Percentiles rank a stretch among this genome's conserved stretches.
Conservation (phyloP, 2,797 vertebrate genomes). For the Nyctalus aviator region DNA sequence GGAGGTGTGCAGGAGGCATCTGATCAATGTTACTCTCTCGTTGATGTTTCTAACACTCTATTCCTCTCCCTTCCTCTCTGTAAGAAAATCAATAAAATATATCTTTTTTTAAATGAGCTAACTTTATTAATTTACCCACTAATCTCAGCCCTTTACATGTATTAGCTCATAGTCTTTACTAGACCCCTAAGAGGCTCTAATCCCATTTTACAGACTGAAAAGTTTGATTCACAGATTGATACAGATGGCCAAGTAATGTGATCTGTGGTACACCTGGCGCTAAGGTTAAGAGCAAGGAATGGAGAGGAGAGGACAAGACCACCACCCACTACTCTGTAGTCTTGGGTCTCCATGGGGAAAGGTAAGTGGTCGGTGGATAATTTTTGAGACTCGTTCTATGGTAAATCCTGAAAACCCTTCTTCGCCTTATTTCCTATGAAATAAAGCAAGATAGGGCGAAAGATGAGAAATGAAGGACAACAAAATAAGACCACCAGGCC, state of each 20-base stretch:
- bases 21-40: too few species aligned
- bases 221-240: neutral
- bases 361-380: neutral
- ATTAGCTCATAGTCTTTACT: neutral
- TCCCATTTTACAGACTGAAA: slow-evolving; percentile 20
- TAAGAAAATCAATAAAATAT: too few species aligned
- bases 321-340: neutral
- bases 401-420: neutral
- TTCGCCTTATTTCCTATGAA: neutral
- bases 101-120: neutral
- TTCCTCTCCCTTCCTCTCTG: too few species aligned
- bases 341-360: neutral
- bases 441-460: neutral
- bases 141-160: neutral
- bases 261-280: neutral
- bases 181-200: neutral
- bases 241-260: neutral
- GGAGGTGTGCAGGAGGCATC: too few species aligned
- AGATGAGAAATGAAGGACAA: neutral
- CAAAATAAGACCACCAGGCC: neutral
- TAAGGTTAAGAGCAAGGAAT: neutral
- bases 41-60: too few species aligned
- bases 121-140: neutral
- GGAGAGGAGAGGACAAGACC: neutral
- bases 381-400: neutral